These are phyloP conservation scores for Fregata magnificens DNA, from an alignment of 2,113 vertebrate genomes.

Conservation along the genomic window DNA sequence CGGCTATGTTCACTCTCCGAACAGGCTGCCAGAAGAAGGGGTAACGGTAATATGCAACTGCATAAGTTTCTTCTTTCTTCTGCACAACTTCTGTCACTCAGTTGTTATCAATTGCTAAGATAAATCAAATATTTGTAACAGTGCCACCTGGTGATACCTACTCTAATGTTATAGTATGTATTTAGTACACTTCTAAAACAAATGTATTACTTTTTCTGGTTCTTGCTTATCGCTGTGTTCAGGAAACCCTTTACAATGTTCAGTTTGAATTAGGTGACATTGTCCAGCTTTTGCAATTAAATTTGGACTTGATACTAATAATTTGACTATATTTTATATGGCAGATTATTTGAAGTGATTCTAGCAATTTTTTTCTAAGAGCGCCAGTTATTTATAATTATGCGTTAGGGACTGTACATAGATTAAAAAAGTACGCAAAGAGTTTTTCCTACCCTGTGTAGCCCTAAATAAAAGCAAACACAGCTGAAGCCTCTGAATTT, in stretches of 20 bases:
- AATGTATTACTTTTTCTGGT: not conserved
- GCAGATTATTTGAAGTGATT: not conserved
- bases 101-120: not conserved
- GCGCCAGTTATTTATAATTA: not conserved
- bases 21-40: not conserved
- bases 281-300: not conserved
- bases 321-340: not conserved
- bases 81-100: not conserved
- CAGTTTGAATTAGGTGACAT: not conserved
- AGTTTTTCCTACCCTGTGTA: not conserved
- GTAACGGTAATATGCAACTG: accelerated
- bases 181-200: not conserved
- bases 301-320: not conserved
- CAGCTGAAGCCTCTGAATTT: not conserved
- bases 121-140: not conserved
- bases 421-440: not conserved
- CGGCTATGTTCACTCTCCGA: not conserved
- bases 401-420: accelerated
- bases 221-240: not conserved
- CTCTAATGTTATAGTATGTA: not conserved
- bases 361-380: not conserved
- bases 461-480: not conserved
- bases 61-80: not conserved
- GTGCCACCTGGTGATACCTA: not conserved
- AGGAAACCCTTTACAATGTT: not conserved